Evolutionary conservation across 1,140 invertebrate genomes (phyloP), one percentile per base, ranked within the genome.

Genomic region (Tyrophagus putrescentiae): DNA sequence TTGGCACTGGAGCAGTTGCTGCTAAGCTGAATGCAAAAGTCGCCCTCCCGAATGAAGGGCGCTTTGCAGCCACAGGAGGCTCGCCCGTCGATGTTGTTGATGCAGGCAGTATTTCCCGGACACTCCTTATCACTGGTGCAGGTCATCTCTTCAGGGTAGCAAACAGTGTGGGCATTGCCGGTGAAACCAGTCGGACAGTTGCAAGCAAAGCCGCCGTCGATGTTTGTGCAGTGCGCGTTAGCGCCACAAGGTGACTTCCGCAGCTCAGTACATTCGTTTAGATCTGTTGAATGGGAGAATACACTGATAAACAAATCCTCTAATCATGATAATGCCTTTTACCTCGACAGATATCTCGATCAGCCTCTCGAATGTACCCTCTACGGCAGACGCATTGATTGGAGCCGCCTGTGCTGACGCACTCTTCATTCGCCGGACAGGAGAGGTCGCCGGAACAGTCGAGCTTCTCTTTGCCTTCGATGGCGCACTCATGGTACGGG

Each of bases 391-490:
- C 52, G 57, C 72, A 73, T 50, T 62, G 44, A 63, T 68, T 72
- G 50, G 65, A 64, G 50, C 70, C 69, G 57, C 91, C 85, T 58
- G 81, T 85, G 3, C 87, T 85, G 4, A 84, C 87, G 69, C 89
- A 94, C 73, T 87, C 85, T 2, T 87, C 84, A 71, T 93, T 93
- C n/a, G 87, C 81, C 21, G 90, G 88, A 68, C 91, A 95, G 1
- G 83, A 80, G 69, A 84, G 88, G n/a, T 66, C 65, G 44, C 56
- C 56, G n/a, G 64, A 67, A 53, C 68, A 69, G 48, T 69, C 68
- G 44, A 60, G 18, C 9, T 61, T 64, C 79, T 59, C 57, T 57
- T 57, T 61, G 4, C 52, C 90, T 78, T 87, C 87, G 69, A 88
- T 92, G 29, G 76, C 72, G 33, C 66, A 66, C 42, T 56, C 66